A percentile compares a stretch with the other conserved stretches of the same genome.
Evolutionary conservation across 2,888 invertebrate genomes (phyloP).

Genomic region (Yponomeuta cagnagella): DNA sequence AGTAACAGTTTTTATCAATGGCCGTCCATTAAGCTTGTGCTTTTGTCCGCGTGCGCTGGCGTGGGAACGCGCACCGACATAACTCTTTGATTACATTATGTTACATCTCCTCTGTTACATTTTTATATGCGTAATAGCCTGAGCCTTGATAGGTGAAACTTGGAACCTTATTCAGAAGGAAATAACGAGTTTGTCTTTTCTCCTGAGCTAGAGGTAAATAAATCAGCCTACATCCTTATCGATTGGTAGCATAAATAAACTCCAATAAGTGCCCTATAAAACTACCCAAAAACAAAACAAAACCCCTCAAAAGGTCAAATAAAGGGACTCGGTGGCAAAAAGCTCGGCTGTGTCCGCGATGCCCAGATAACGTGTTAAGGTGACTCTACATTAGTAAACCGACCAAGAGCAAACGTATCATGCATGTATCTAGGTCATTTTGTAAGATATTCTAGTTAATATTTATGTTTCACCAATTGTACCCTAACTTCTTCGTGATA

Average conservation of each 20-base stretch:
- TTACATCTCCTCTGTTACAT: slow-evolving; percentile 11
- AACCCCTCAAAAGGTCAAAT: slow-evolving; percentile 47
- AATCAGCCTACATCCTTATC: background rate
- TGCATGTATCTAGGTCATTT: background rate
- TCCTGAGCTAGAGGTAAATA: no score
- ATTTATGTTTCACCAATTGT: no score
- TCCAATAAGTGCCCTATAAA: slow-evolving; percentile 14
- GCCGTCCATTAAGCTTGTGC: slow-evolving; percentile 26
- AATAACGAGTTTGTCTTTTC: no score
- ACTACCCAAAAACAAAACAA: slow-evolving; percentile 23
- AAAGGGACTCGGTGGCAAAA: slow-evolving; percentile 70
- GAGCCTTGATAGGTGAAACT: background rate
- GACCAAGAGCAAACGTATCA: background rate
- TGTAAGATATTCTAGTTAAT: no score
- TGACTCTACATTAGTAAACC: background rate
- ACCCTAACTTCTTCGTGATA: no score
- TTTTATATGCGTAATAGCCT: slow-evolving; percentile 16
- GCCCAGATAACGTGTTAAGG: slow-evolving; percentile 55
- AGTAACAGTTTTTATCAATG: slow-evolving; percentile 53
- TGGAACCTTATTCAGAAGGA: background rate
- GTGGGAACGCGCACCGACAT: slow-evolving; percentile 26
- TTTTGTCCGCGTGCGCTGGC: slow-evolving; percentile 27
- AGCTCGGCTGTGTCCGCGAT: slow-evolving; percentile 73
- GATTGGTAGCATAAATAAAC: background rate
- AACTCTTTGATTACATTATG: slow-evolving; percentile 23